Percentiles rank a stretch among this genome's conserved stretches.
These are phyloP conservation scores for Diaprepes abbreviatus DNA, from an alignment of 2,888 invertebrate species.

Conservation along the genomic window DNA sequence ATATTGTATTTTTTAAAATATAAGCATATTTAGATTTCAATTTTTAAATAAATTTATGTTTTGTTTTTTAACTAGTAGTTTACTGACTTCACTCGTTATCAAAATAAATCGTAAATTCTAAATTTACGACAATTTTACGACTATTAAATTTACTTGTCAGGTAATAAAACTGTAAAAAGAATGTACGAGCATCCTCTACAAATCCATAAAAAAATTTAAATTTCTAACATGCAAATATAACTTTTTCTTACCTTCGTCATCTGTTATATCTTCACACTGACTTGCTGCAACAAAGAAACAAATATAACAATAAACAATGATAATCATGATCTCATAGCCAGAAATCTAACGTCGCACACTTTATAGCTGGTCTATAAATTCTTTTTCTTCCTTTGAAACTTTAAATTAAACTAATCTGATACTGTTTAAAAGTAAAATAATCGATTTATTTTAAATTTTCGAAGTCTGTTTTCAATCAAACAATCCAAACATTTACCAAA, in stretches of 20 bases:
- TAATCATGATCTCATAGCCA: slow-evolving; percentile 17
- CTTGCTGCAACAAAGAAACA: slow-evolving; percentile 12
- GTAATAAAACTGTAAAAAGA: slow-evolving; percentile 36
- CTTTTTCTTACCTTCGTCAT: slow-evolving; percentile 29
- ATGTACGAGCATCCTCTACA: background rate
- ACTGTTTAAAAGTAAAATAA: slow-evolving; percentile 19
- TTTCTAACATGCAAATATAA: too few species aligned
- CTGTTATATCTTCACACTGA: slow-evolving; percentile 30
- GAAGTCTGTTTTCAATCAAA: slow-evolving; percentile 63
- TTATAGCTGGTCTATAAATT: slow-evolving; percentile 4
- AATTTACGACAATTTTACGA: slow-evolving; percentile 42
- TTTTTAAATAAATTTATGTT: too few species aligned
- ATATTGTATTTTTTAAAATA: too few species aligned
- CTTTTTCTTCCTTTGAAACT: slow-evolving; percentile 15
- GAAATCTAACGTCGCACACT: background rate
- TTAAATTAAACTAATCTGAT: slow-evolving; percentile 10
- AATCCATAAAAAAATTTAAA: background rate
- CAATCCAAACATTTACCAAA: slow-evolving; percentile 65
- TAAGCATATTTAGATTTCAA: too few species aligned
- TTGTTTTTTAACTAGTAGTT: background rate
- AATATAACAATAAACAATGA: slow-evolving; percentile 11
- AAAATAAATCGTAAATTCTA: slow-evolving; percentile 42
- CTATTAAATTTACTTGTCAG: slow-evolving; percentile 31
- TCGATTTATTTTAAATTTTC: slow-evolving; percentile 43
- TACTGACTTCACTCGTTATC: slow-evolving; percentile 53